Percentiles rank a stretch among this genome's conserved stretches.
These are phyloP conservation scores for Eufriesea mexicana DNA, from an alignment of 1,140 invertebrate species.

Conservation along the genomic window DNA sequence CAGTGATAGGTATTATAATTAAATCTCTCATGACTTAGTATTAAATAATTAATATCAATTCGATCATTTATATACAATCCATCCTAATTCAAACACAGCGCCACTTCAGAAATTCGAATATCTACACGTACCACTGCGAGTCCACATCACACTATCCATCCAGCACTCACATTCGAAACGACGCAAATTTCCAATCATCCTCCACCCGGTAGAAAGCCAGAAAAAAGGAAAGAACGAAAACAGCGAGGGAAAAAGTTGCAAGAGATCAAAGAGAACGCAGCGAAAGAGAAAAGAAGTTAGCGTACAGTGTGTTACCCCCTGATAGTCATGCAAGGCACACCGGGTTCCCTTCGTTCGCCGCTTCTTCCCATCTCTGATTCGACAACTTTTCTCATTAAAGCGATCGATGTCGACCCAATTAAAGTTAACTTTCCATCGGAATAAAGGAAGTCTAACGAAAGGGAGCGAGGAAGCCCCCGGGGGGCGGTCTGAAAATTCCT, in stretches of 20 bases:
- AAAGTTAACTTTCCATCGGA: conserved; percentile 69
- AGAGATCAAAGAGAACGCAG: conserved; percentile 22
- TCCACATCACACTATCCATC: no score
- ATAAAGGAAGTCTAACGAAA: conserved; percentile 52
- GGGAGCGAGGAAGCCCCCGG: conserved; percentile 11
- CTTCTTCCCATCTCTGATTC: background rate
- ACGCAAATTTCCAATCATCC: no score
- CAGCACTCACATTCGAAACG: no score
- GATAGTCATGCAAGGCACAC: conserved; percentile 51
- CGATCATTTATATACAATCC: no score
- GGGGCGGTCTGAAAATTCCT: conserved; percentile 36
- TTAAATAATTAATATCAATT: no score
- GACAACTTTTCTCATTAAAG: conserved; percentile 76
- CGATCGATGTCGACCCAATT: conserved; percentile 76
- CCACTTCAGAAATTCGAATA: no score
- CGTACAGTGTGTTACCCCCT: conserved; percentile 40
- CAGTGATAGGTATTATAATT: no score
- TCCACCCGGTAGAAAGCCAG: no score
- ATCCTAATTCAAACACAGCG: no score
- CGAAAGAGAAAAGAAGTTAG: conserved; percentile 43
- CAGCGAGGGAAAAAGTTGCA: background rate
- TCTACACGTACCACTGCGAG: no score
- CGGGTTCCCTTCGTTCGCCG: background rate
- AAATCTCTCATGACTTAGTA: no score
- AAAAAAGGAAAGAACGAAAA: no score